phyloP scores from a whole-genome alignment of 2,113 vertebrate genomes.

The Chionomys nivalis region DNA sequence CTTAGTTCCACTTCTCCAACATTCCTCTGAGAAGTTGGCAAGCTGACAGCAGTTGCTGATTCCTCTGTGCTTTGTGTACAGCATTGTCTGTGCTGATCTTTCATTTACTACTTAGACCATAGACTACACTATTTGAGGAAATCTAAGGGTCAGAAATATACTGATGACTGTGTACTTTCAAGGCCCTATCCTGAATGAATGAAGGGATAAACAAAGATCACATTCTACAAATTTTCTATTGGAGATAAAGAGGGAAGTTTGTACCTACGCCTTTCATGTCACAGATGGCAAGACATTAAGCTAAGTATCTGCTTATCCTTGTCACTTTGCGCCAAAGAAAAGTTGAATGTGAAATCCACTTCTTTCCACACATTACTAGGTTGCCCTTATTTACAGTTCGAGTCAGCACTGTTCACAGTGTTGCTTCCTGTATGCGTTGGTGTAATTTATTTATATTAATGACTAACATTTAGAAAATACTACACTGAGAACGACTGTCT shows the following conservation, averaged over 20 bases:
- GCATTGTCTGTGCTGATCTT: neutral
- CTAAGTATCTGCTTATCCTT: conserved; percentile 46
- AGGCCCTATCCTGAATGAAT: neutral
- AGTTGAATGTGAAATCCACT: conserved; percentile 17
- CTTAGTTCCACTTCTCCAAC: neutral
- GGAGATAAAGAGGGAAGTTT: conserved; percentile 6
- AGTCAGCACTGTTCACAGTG: conserved; percentile 9
- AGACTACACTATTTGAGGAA: neutral
- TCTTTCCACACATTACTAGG: conserved; percentile 48
- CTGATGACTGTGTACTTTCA: neutral
- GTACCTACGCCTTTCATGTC: conserved; percentile 7
- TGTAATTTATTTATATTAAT: conserved; percentile 66
- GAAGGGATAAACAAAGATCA: neutral
- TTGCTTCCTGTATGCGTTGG: conserved; percentile 41
- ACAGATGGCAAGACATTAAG: neutral
- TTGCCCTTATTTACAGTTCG: conserved; percentile 53
- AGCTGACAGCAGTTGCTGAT: neutral
- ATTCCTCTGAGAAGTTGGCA: neutral
- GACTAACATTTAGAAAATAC: conserved; percentile 72
- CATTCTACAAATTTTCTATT: neutral
- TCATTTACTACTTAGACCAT: neutral
- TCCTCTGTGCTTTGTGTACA: neutral
- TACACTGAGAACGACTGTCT: conserved; percentile 42
- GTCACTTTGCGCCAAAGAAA: conserved; percentile 33
- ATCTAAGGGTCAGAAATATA: neutral